A percentile compares a stretch with the other conserved stretches of the same genome.
phyloP scores from a whole-genome alignment of 2,113 vertebrate genomes.

The Pitta sordida region DNA sequence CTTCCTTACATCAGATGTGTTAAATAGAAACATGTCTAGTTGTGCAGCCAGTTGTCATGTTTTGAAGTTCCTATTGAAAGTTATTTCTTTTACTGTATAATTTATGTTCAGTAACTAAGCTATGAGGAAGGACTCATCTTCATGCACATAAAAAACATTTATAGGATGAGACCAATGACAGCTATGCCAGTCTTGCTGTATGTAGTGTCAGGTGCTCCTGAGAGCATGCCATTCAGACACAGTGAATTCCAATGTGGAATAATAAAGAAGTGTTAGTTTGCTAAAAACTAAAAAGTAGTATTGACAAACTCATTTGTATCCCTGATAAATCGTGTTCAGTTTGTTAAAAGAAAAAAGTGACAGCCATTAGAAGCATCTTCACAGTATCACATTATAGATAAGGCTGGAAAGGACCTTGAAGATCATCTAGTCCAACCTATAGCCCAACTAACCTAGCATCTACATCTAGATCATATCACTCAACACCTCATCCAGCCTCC shows the following conservation, averaged over 20 bases:
- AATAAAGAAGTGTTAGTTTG: background rate
- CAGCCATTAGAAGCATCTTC: background rate
- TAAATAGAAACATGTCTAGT: constrained; percentile 30
- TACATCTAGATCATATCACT: too few relatives aligned
- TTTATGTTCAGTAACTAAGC: background rate
- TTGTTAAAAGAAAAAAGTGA: background rate
- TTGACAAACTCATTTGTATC: background rate
- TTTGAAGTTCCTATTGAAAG: background rate
- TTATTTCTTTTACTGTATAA: constrained; percentile 6
- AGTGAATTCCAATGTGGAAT: background rate
- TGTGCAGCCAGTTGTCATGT: constrained; percentile 14
- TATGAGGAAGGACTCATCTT: background rate
- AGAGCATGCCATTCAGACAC: background rate
- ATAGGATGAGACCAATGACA: background rate
- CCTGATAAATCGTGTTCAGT: background rate
- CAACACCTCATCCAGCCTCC: too few relatives aligned
- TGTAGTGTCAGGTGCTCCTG: background rate
- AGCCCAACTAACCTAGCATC: too few relatives aligned
- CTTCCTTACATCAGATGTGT: constrained; percentile 44
- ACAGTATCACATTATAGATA: too few relatives aligned
- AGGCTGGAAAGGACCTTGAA: too few relatives aligned
- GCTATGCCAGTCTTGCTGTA: background rate
- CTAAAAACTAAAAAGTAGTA: background rate
- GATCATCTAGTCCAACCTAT: too few relatives aligned
- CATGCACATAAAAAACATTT: background rate